These are phyloP conservation scores for Drosophila nr. fundita DNA, from an alignment of 2,888 invertebrate genomes.

Conservation along the genomic window DNA sequence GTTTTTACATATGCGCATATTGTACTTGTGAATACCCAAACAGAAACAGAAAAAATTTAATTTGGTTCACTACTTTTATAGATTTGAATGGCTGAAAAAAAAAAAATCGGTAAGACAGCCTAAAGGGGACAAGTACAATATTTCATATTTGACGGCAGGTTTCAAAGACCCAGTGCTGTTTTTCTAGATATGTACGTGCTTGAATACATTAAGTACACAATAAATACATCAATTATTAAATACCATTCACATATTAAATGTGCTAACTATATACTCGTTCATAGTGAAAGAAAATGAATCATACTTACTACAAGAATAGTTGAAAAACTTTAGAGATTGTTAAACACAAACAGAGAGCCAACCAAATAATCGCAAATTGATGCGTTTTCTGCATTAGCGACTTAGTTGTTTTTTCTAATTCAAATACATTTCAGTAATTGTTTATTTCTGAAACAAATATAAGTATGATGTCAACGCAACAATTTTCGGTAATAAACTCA, in stretches of 20 bases:
- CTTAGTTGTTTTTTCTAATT: constrained; percentile 41
- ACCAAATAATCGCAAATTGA: constrained; percentile 33
- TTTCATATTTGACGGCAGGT: constrained; percentile 48
- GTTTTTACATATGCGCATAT: constrained; percentile 3
- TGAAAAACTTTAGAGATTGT: constrained; percentile 59
- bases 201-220: constrained; percentile 21
- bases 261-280: constrained; percentile 49
- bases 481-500: constrained; percentile 21
- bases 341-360: constrained; percentile 41
- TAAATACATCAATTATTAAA: constrained; percentile 51
- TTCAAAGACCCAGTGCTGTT: constrained; percentile 56
- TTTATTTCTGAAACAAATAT: constrained; percentile 27
- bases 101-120: constrained; percentile 17
- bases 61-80: constrained; percentile 11
- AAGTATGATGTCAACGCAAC: constrained; percentile 7
- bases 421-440: constrained; percentile 25
- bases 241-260: constrained; percentile 56
- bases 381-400: constrained; percentile 40
- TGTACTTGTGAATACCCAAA: constrained; percentile 11
- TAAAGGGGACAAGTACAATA: constrained; percentile 14
- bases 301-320: constrained; percentile 41
- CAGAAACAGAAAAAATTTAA: not conserved
- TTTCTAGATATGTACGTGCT: constrained; percentile 35
- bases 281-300: constrained; percentile 31
- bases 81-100: constrained; percentile 8